Evolutionary conservation across 2,797 vertebrate genomes (phyloP).

Genomic region (Manis javanica): DNA sequence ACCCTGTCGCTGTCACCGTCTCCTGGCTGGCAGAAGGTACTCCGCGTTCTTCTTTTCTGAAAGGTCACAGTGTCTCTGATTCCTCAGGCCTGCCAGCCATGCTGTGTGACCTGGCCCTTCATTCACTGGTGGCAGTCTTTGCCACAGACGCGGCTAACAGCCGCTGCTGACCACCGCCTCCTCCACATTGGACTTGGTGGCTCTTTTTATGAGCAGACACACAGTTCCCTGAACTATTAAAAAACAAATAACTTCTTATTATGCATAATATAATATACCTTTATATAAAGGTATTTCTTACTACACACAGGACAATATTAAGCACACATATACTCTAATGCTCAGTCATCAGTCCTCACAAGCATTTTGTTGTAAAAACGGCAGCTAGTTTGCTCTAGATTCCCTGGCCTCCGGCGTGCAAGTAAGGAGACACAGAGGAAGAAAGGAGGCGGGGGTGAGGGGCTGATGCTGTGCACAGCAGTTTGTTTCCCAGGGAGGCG

Average conservation of each 20-base stretch:
- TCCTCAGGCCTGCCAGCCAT: too few species aligned
- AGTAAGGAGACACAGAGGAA: neutral
- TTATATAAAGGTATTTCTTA: fast-evolving
- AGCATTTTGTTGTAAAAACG: neutral
- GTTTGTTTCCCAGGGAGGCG: fast-evolving
- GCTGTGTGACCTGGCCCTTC: neutral
- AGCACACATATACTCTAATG: fast-evolving
- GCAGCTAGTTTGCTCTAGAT: neutral
- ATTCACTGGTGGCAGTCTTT: fast-evolving
- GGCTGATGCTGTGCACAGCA: fast-evolving
- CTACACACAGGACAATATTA: fast-evolving
- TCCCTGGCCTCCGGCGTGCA: neutral
- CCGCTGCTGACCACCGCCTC: neutral
- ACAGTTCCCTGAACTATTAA: neutral
- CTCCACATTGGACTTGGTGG: fast-evolving
- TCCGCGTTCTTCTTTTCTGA: neutral
- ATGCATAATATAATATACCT: too few species aligned
- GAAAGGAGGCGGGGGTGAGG: fast-evolving
- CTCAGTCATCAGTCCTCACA: neutral
- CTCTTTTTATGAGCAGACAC: neutral
- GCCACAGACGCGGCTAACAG: neutral
- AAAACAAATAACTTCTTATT: neutral
- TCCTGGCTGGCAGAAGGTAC: neutral
- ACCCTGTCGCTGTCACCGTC: too few species aligned
- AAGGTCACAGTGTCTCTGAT: neutral